Evolutionary conservation across 2,888 invertebrate genomes (phyloP).

Genomic region (Drosophila paranaensis): DNA sequence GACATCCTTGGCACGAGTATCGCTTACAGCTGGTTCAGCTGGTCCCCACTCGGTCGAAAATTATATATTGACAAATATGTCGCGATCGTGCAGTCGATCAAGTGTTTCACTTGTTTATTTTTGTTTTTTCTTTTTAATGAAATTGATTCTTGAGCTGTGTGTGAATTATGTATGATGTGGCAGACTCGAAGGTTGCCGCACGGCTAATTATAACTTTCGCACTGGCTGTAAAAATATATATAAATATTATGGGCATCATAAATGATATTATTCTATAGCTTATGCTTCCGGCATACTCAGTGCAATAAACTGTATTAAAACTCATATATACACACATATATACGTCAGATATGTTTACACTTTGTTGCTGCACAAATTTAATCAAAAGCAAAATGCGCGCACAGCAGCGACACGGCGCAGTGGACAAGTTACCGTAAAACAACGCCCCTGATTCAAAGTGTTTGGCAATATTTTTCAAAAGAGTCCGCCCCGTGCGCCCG

Average conservation of each 20-base stretch:
- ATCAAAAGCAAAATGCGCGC: constrained; percentile 36
- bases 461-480: constrained; percentile 42
- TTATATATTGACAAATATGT: constrained; percentile 67
- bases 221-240: not conserved
- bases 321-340: not conserved
- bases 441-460: constrained; percentile 39
- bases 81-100: constrained; percentile 47
- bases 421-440: constrained; percentile 27
- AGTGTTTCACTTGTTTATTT: constrained; percentile 29
- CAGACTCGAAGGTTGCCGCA: constrained; percentile 52
- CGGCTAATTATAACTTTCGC: not conserved
- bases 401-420: constrained; percentile 1
- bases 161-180: constrained; percentile 67
- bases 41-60: constrained; percentile 36
- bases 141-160: constrained; percentile 40
- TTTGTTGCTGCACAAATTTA: constrained; percentile 16
- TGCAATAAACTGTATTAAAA: constrained; percentile 1
- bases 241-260: not conserved
- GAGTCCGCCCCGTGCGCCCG: constrained; percentile 29
- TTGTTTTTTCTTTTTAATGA: constrained; percentile 2
- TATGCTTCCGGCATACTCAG: constrained; percentile 5
- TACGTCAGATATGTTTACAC: constrained; percentile 15
- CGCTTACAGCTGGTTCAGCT: constrained; percentile 53
- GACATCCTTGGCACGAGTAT: constrained; percentile 80
- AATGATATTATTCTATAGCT: not conserved